Base-by-base conservation (phyloP, 2,113 vertebrate genomes). In the Myiagra hebetior region DNA sequence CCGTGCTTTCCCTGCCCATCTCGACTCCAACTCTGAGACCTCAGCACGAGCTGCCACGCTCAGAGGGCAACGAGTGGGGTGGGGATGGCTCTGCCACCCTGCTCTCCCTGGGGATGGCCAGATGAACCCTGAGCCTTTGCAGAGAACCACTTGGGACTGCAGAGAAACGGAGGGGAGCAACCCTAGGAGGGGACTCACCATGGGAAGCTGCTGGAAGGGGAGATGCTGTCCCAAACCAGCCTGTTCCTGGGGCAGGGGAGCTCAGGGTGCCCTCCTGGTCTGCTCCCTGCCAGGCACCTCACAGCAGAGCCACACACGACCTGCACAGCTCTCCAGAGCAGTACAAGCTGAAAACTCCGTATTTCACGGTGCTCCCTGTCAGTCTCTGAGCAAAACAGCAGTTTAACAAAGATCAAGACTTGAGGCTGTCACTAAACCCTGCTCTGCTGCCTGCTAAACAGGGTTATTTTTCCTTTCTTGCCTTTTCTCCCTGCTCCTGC, bases 351-450 rank as follows among this genome's bases (percentile, higher is more conserved):
- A 92, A 68, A 78, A 68, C 33, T 57, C 4, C 3, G 21, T 84
- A 85, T 91, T 87, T 89, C 55, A 10, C 26, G 18, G 92, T 9
- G 30, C 49, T 91, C 79, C 26, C 80, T 96, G 87, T 96, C 94
- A 93, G 42, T 35, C 69, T 84, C 23, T 7, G 41, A 96, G 94
- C 68, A 94, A 96, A 97, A 95, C 82, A 65, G 72, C 89, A 94
- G 93, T 95, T 96, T 96, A 96, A 95, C 88, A 97, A 94, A 96
- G 93, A 96, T 96, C 97, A 95, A 16, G 89, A 89, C 79, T 69
- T 55, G 73, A 94, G 88, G 76, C 60, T 96, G 94, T 80, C 60
- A 41, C 88, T 85, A 85, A 74, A 91, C 16, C 10, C 64, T 33
- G 47, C 11, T 26, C 24, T 6, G 7, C 6, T 0, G 26, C 88